Conservation (phyloP, 2,113 vertebrate genomes). For the Toxostoma redivivum region DNA sequence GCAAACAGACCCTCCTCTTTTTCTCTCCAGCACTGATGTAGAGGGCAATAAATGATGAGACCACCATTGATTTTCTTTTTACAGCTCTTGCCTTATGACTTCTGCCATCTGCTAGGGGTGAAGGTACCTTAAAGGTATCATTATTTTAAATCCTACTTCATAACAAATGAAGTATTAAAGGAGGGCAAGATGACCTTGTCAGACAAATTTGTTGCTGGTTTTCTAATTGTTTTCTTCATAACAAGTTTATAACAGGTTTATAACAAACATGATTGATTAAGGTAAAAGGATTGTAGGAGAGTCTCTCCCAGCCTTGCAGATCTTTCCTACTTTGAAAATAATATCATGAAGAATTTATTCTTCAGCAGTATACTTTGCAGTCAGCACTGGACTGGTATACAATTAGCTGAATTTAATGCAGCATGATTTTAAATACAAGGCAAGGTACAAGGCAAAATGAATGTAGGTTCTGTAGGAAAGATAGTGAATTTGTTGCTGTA, state of each 20-base stretch:
- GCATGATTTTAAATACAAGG: not conserved
- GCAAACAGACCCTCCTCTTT: not conserved
- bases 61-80: not conserved
- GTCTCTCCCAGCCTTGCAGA: not conserved
- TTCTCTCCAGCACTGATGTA: not conserved
- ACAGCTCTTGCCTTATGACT: not conserved
- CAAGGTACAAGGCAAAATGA: not conserved
- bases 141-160: not conserved
- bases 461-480: not conserved
- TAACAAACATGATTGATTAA: not conserved
- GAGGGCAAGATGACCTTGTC: not conserved
- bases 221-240: not conserved
- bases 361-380: not conserved
- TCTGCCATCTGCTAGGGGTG: not conserved
- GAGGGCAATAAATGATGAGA: not conserved
- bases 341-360: not conserved
- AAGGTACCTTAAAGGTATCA: not conserved
- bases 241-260: not conserved
- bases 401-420: not conserved
- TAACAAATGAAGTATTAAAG: not conserved
- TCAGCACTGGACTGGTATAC: not conserved
- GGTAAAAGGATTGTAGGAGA: not conserved
- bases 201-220: not conserved
- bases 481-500: not conserved
- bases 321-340: not conserved